A percentile compares a stretch with the other conserved stretches of the same genome.
Evolutionary conservation across 1,140 invertebrate species (phyloP).

Genomic region (Cydia strobilella): DNA sequence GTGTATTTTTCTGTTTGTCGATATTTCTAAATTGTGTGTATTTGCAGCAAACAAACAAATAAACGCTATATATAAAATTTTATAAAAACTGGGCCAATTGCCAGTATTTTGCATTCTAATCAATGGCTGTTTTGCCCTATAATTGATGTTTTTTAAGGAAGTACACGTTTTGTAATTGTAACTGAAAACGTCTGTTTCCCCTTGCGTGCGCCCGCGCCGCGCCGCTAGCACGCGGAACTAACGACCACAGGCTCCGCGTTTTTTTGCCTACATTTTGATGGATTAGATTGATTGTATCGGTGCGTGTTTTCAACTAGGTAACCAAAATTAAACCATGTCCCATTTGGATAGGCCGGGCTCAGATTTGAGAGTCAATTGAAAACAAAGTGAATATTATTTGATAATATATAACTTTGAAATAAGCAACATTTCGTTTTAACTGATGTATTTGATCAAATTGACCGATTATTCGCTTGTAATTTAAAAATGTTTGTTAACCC

Average conservation of each 20-base stretch:
- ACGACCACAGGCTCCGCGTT: neutral
- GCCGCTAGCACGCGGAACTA: neutral
- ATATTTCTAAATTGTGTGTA: too few relatives aligned
- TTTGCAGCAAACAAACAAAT: too few relatives aligned
- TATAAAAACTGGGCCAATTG: too few relatives aligned
- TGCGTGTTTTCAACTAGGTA: neutral
- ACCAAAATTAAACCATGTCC: neutral
- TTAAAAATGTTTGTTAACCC: too few relatives aligned
- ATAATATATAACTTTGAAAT: too few relatives aligned
- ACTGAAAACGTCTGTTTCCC: neutral
- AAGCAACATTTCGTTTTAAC: too few relatives aligned
- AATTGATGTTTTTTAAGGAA: neutral
- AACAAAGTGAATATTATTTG: neutral
- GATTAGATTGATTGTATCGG: neutral
- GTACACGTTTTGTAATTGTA: neutral
- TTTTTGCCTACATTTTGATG: neutral
- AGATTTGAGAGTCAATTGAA: neutral
- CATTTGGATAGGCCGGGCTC: neutral
- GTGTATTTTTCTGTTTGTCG: too few relatives aligned
- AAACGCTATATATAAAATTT: too few relatives aligned
- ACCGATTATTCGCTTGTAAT: too few relatives aligned
- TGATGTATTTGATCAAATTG: too few relatives aligned
- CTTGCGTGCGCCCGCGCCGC: conserved; percentile 2
- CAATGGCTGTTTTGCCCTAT: neutral
- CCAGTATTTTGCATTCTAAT: neutral